Conservation (phyloP, 2,888 invertebrate species). For the Brachypalpus laphriformis region DNA sequence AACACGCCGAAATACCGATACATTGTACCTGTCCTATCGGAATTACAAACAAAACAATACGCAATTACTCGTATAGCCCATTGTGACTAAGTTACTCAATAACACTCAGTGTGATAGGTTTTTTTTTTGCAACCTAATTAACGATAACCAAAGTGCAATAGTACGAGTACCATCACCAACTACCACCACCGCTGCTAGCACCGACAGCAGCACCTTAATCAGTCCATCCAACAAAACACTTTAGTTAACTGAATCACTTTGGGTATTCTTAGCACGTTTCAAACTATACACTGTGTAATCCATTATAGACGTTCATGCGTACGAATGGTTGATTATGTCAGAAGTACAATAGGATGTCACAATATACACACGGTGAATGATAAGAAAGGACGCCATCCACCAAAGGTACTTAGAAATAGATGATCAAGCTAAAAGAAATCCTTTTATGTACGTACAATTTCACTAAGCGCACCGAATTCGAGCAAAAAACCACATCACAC, state of each 20-base stretch:
- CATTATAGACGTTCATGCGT: constrained; percentile 14
- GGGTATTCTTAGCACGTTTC: constrained; percentile 45
- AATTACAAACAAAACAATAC: constrained; percentile 49
- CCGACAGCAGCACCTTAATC: constrained; percentile 11
- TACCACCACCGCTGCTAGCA: neutral
- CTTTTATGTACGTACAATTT: constrained; percentile 47
- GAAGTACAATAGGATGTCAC: neutral
- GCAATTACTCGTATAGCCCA: constrained; percentile 33
- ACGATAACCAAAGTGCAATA: constrained; percentile 47
- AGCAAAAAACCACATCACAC: constrained; percentile 30
- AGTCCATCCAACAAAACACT: constrained; percentile 24
- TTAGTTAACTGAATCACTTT: constrained; percentile 37
- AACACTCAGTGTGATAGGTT: constrained; percentile 4
- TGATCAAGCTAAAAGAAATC: neutral
- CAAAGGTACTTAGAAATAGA: neutral
- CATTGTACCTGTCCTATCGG: constrained; percentile 13
- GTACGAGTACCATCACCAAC: constrained; percentile 25
- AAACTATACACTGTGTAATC: constrained; percentile 32
- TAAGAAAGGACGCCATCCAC: neutral
- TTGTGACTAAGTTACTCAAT: constrained; percentile 49
- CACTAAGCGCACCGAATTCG: constrained; percentile 24
- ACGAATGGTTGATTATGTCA: constrained; percentile 10
- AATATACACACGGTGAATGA: neutral
- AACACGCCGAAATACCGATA: constrained; percentile 24
- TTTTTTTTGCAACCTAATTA: constrained; percentile 53